Evolutionary conservation across 2,888 invertebrate species (phyloP).

Genomic region (Pheosia tremula): DNA sequence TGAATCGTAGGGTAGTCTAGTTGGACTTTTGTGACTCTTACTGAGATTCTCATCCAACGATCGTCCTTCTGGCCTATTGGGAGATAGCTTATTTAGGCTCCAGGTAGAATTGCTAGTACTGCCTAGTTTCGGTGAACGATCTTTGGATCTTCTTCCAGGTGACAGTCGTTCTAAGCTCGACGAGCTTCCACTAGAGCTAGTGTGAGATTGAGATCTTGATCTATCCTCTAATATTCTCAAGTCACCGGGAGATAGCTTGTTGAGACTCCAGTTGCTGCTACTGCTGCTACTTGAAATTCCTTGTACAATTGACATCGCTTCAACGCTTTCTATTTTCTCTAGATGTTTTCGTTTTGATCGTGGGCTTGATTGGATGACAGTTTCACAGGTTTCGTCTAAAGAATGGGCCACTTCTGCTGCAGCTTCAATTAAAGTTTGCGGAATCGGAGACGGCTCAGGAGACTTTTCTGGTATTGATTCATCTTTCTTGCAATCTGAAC

Average conservation of each 20-base stretch:
- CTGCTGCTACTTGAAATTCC: conserved; percentile 80
- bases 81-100: conserved; percentile 79
- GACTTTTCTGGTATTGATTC: conserved; percentile 52
- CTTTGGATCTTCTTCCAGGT: conserved; percentile 78
- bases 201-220: conserved; percentile 78
- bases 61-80: conserved; percentile 77
- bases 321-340: conserved; percentile 78
- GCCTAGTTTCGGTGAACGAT: conserved; percentile 78
- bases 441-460: conserved; percentile 54
- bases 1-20: conserved; percentile 76
- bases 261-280: conserved; percentile 82
- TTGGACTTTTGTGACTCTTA: conserved; percentile 78
- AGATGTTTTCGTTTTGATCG: conserved; percentile 79
- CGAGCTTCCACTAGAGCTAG: conserved; percentile 80
- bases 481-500: conserved; percentile 54
- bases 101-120: conserved; percentile 81
- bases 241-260: conserved; percentile 80
- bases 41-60: conserved; percentile 77
- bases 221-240: conserved; percentile 76
- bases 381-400: conserved; percentile 88
- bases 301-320: conserved; percentile 75
- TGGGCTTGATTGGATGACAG: conserved; percentile 86
- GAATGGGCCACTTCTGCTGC: conserved; percentile 87
- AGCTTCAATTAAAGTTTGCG: conserved; percentile 85
- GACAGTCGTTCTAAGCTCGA: conserved; percentile 80